Evolutionary conservation across 2,797 vertebrate genomes (phyloP), one percentile per base, ranked within the genome.

Genomic region (Microhierax caerulescens): DNA sequence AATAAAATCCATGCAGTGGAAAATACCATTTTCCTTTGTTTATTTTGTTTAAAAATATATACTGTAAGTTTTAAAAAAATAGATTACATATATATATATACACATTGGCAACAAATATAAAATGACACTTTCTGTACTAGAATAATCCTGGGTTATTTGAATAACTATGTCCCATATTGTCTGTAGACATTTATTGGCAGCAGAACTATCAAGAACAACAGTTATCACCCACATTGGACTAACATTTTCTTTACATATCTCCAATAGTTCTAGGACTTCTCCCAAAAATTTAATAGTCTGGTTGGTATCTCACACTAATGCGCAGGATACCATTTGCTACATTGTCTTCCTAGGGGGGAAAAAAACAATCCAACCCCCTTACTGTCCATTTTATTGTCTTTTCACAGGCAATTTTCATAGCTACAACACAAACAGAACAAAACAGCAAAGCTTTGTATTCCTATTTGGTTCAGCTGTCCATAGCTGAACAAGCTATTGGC

Each of bases 21-120:
- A 30, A 73, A 13, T 11, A 60, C 28, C 0, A 12, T 72, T 74
- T 86, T 70, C 43, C 20, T 85, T 63, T 80, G 20, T 92, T 96
- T 94, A 95, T 97, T 97, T 93, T 85, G 37, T 89, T 97, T 47
- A 95, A 96, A 96, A 97, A 97, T 90, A 95, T 82, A 97, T 74
- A 92, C 21, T 85, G 80, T 87, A 64, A 90, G 10, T 88, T 93
- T 18, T 51, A 61, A 94, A 97, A 96, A 95, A 92, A 92, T 82
- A 93, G 32, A 88, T 54, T 14, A 32, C 60, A 79, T 30, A 65
- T 61, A 84, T 25, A 81, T 60, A 78, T 57, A 67, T 2, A 39
- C 41, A 88, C 25, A 61, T 69, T 77, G 39, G 37, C 84, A 95
- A 89, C 70, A 87, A 94, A 82, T 76, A 88, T 15, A 89, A 93